Percentiles rank a stretch among this genome's conserved stretches.
Conservation (phyloP, 2,113 vertebrate species). For the Scatophagus argus region DNA sequence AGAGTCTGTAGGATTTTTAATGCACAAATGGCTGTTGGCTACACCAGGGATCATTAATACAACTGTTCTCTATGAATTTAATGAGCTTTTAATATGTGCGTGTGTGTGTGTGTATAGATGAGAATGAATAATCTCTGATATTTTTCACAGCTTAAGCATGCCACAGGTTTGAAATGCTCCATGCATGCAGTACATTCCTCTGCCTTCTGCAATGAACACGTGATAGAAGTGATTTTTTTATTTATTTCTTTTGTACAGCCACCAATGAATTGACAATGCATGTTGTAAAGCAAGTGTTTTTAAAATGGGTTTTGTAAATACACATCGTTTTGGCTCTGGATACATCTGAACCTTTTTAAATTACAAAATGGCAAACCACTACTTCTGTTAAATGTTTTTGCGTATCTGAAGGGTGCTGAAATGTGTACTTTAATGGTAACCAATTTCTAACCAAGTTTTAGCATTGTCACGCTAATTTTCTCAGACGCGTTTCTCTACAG, state of each 20-base stretch:
- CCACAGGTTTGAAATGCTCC: conserved; percentile 60
- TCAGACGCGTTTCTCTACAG: conserved; percentile 33
- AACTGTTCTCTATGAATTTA: conserved; percentile 38
- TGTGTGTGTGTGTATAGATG: conserved; percentile 36
- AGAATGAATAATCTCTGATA: conserved; percentile 35
- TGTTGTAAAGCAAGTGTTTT: conserved; percentile 69
- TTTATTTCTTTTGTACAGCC: conserved; percentile 77
- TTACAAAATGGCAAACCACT: conserved; percentile 66
- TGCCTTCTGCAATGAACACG: conserved; percentile 44
- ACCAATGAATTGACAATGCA: conserved; percentile 65
- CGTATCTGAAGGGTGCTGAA: conserved; percentile 48
- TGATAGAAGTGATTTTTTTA: conserved; percentile 64
- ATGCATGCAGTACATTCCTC: conserved; percentile 71
- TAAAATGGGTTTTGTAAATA: conserved; percentile 76
- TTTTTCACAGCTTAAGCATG: conserved; percentile 55
- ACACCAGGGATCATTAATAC: conserved; percentile 54
- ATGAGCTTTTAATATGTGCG: conserved; percentile 58
- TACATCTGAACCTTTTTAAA: conserved; percentile 42
- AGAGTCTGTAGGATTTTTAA: conserved; percentile 44
- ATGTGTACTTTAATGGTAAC: conserved; percentile 24
- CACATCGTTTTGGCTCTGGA: conserved; percentile 58
- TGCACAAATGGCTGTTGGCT: conserved; percentile 44
- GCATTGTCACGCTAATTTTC: conserved; percentile 37
- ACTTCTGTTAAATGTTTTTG: conserved; percentile 38
- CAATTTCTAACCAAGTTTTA: conserved; percentile 7